Evolutionary conservation across 2,797 vertebrate genomes (phyloP), one percentile per base, ranked within the genome.

Genomic region (Scolopax rusticola): DNA sequence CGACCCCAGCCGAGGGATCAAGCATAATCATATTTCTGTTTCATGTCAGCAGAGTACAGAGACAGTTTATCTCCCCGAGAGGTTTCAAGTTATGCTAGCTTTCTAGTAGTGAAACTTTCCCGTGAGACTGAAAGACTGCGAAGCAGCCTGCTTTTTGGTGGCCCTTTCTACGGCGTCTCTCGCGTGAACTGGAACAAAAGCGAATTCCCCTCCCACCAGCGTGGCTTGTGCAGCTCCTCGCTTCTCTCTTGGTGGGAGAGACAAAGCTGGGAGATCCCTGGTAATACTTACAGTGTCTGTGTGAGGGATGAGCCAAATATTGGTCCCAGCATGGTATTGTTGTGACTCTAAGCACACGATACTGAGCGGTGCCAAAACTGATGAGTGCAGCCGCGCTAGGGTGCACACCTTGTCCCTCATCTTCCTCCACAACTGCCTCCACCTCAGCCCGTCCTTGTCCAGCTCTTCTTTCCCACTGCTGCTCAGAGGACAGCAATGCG

Each of bases 1-100:
- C 78, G 84, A 87, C 68, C 59, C 80, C 76, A 85, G 73, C 65
- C 23, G 28, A 75, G 61, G 12, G 78, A 65, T 87, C 71, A 54
- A 71, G 51, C 51, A n/a, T 82, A 84, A 90, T 89, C 65, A 53
- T 85, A 74, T 64, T 90, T 87, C 77, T 89, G 41, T 73, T 95
- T 95, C 86, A 81, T 94, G 84, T 93, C 56, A 93, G 48, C 50
- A 79, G 65, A 93, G 73, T 57, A 71, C 6, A 40, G 71, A 75
- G 43, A 32, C 53, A 32, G 71, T 77, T 91, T 75, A 92, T 68
- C 87, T 87, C 54, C 50, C 65, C 8, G 33, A 78, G 71, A 65
- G 18, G 10, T 82, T 95, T 90, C 54, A 61, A 28, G 57, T 94
- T 83, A n/a, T 70, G 28, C 28, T 32, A 11, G 61, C 23, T 71